Evolutionary conservation across 2,888 invertebrate genomes (phyloP).

Genomic region (Agonopterix alstromeriana): DNA sequence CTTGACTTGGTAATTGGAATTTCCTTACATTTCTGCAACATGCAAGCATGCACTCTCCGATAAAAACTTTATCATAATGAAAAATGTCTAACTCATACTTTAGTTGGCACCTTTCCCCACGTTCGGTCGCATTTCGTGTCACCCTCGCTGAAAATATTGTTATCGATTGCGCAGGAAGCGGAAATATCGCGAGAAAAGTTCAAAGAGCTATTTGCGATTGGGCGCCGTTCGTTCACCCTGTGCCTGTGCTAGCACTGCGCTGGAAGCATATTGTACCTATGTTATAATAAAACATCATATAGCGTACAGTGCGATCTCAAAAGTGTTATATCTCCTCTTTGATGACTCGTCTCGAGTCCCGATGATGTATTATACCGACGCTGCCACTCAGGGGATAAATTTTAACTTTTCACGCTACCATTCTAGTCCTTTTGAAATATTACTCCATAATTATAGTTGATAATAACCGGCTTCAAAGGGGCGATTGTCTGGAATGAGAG

Average conservation of each 20-base stretch:
- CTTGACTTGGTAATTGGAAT: too few relatives aligned
- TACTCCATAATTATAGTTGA: slow-evolving; percentile 32
- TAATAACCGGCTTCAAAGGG: slow-evolving; percentile 32
- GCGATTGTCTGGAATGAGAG: slow-evolving; percentile 24
- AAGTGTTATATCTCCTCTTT: slow-evolving; percentile 10
- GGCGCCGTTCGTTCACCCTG: slow-evolving; percentile 17
- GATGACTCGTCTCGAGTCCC: slow-evolving; percentile 8
- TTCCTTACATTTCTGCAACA: too few relatives aligned
- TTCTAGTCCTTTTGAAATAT: slow-evolving; percentile 28
- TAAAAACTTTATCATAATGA: slow-evolving; percentile 30
- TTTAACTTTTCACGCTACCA: slow-evolving; percentile 5
- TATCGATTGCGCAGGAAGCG: slow-evolving; percentile 44
- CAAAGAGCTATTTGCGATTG: slow-evolving; percentile 26
- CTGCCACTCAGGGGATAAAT: slow-evolving; percentile 5
- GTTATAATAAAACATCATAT: background rate
- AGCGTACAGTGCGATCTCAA: slow-evolving; percentile 2
- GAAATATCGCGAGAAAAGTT: slow-evolving; percentile 41
- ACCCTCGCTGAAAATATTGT: slow-evolving; percentile 37
- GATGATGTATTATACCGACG: slow-evolving; percentile 5
- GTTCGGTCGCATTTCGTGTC: slow-evolving; percentile 16
- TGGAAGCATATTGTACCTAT: slow-evolving; percentile 5
- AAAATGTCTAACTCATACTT: slow-evolving; percentile 26
- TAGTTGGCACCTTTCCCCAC: slow-evolving; percentile 11
- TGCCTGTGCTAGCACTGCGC: background rate
- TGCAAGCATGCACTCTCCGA: too few relatives aligned